phyloP scores from a whole-genome alignment of 92 coral and sea anemone genomes.

The Epizoanthus illoricatus region DNA sequence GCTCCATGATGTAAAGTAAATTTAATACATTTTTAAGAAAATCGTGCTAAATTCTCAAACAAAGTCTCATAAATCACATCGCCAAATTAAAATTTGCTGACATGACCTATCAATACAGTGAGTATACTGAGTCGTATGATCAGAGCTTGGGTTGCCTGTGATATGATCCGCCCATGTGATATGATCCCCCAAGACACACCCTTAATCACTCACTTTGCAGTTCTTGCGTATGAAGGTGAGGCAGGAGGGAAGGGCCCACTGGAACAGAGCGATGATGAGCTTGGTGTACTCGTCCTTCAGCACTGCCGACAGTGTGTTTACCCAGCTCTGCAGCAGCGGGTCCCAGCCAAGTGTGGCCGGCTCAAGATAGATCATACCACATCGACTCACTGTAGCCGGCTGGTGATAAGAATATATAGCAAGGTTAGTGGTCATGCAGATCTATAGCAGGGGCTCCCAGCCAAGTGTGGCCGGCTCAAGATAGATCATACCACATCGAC shows the following conservation, averaged over 20 bases:
- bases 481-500: conserved; percentile 99
- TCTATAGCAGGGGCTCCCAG: conserved; percentile 94
- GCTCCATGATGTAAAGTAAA: too few species aligned
- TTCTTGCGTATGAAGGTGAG: conserved; percentile 88
- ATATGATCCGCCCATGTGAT: not conserved
- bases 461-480: conserved; percentile 96
- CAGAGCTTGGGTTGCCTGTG: not conserved
- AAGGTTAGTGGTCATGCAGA: conserved; percentile 42
- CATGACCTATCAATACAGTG: too few species aligned
- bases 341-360: conserved; percentile 97
- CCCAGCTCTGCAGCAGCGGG: conserved; percentile 92
- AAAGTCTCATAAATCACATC: too few species aligned
- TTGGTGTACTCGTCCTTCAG: conserved; percentile 71
- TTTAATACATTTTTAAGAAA: too few species aligned
- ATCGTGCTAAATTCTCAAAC: too few species aligned
- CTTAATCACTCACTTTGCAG: conserved; percentile 74
- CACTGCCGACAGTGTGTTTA: conserved; percentile 67
- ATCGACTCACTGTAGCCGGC: conserved; percentile 98
- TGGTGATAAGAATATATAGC: not conserved
- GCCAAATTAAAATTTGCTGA: too few species aligned
- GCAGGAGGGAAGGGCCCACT: conserved; percentile 91
- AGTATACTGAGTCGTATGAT: too few species aligned
- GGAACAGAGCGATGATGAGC: conserved; percentile 78
- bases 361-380: conserved; percentile 99
- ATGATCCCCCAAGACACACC: not conserved